Evolutionary conservation across 2,797 vertebrate species (phyloP).

Genomic region (Spea hammondii): DNA sequence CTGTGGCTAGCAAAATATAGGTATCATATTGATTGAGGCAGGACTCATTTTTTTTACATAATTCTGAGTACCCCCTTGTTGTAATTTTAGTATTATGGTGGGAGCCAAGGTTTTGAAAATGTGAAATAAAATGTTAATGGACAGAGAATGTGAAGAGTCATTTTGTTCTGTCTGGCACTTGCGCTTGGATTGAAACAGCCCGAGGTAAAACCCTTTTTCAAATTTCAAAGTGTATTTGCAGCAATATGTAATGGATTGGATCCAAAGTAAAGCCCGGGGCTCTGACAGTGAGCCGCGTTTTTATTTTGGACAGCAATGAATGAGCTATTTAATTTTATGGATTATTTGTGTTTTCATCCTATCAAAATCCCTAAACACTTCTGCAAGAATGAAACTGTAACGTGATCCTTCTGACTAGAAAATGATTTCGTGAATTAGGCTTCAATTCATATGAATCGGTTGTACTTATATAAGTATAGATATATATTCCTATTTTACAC

Average conservation of each 20-base stretch:
- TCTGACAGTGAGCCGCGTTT: conserved; percentile 28
- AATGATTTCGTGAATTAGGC: neutral
- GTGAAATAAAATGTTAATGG: conserved; percentile 46
- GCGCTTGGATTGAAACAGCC: conserved; percentile 33
- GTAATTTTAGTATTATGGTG: conserved; percentile 37
- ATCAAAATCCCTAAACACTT: conserved; percentile 5
- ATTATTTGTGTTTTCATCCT: neutral
- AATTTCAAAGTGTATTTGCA: conserved; percentile 46
- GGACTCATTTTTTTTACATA: neutral
- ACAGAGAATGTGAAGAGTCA: conserved; percentile 38
- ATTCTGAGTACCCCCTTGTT: conserved; percentile 32
- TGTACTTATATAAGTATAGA: neutral
- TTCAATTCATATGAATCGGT: neutral
- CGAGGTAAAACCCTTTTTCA: conserved; percentile 46
- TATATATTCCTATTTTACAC: neutral
- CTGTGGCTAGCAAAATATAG: too few relatives aligned
- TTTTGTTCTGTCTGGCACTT: conserved; percentile 42
- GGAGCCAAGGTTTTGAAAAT: conserved; percentile 39
- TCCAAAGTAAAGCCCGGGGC: conserved; percentile 42
- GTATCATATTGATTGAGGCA: too few relatives aligned
- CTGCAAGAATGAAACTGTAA: neutral
- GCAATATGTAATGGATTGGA: conserved; percentile 45
- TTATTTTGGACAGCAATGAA: conserved; percentile 43
- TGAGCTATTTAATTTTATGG: conserved; percentile 27
- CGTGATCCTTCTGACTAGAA: neutral